Base-by-base conservation (phyloP, 2,888 invertebrate species). In the Stenodera caucasica region DNA sequence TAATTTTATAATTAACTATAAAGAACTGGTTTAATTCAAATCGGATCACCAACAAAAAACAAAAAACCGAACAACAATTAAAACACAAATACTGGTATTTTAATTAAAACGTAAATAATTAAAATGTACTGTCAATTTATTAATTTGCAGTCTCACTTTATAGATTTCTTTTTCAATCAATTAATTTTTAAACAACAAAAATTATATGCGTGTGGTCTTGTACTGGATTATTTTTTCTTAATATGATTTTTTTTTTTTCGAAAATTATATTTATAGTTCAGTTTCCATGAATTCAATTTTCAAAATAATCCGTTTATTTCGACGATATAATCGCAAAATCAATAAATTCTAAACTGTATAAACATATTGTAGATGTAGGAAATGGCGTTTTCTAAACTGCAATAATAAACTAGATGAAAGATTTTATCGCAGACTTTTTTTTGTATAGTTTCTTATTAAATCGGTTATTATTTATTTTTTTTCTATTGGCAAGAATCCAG, bases 71-170 rank as follows among this genome's bases (percentile, higher is more conserved):
- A 45, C 45, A 45, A 45, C 45, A 45, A 45, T 45, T 21, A 45
- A 18, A 15, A 45, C 45, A 21, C 21, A 45, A 45, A 45, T 45
- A 45, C 45, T 11, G 45, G 45, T 21, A 18, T 45, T 21, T 45
- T 45, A 45, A 45, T 45, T 45, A 45, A 18, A 45, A 45, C 45
- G 11, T 45, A 45, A 45, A n/a, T n/a, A n/a, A n/a, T 45, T 45
- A 45, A 45, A 45, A 45, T 21, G 45, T 45, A 45, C 45, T 45
- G 45, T 45, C 45, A 45, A 45, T 45, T 45, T 45, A 45, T 45
- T 45, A 45, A 15, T 45, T 45, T 45, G 45, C 45, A 45, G 45
- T 45, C 21, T 45, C 45, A 45, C 21, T 40, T 14, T 26, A 37
- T 33, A 33, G 33, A 33, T 8, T 45, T 45, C 21, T 45, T 4